Evolutionary conservation across 2,888 invertebrate genomes (phyloP), one percentile per base, ranked within the genome.

Genomic region (Hipparchia semele): DNA sequence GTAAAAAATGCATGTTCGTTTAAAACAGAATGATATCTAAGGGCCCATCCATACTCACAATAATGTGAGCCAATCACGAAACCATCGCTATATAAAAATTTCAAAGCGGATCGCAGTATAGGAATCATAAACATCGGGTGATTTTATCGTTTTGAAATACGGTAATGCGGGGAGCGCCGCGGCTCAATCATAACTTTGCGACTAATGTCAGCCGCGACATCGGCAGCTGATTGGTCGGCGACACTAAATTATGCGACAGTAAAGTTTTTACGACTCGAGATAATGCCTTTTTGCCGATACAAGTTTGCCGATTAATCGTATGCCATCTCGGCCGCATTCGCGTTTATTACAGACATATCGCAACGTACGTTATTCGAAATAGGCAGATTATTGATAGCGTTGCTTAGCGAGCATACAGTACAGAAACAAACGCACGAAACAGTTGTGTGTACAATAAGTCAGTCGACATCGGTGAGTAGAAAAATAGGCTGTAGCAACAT

Each of bases 161-260:
- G 84, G 85, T 87, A 87, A 89, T 89, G 88, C 83, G 83, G 85
- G 83, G 77, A 82, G 82, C 81, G 81, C 80, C 81, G 83, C 79
- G 86, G 79, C 85, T 90, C 89, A 91, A 90, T 90, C 91, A 91
- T 91, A 90, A 90, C 87, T 91, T 90, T 87, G 83, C 73, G 77
- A 80, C 83, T 91, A 90, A 91, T 90, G 89, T 87, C 84, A 84
- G 75, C 75, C 65, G 76, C 80, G 85, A 84, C 83, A 79, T 83
- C 79, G 78, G 71, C 82, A 83, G 80, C 84, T 88, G 89, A 89
- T 89, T 89, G 90, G 88, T 74, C 58, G 72, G 76, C 80, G 79
- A 81, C 82, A 80, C 71, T 79, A 85, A 85, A 84, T 89, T 87
- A 89, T 86, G 83, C 81, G 86, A 85, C 86, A 84, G 81, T 90